These are phyloP conservation scores for Anneissia japonica DNA, from an alignment of 35 echinoderm and acorn worm genomes.

Conservation along the genomic window DNA sequence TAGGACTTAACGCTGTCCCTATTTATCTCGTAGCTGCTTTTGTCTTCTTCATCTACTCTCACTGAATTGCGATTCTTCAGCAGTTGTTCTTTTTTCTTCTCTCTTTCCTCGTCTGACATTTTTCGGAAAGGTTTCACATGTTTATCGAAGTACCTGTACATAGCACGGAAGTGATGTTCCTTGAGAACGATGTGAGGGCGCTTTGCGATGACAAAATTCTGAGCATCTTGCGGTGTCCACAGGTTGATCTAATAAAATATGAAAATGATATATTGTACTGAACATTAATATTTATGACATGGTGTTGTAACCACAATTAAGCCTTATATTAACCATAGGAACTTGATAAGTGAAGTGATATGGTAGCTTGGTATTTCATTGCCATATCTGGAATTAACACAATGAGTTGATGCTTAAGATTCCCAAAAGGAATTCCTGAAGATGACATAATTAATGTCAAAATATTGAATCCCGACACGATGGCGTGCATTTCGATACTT, in stretches of 20 bases:
- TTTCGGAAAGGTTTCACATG: constrained; percentile 41
- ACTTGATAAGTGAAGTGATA: no score
- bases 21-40: not conserved
- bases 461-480: no score
- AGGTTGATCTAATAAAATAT: constrained; percentile 42
- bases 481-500: no score
- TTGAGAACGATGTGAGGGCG: constrained; percentile 76
- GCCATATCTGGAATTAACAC: no score
- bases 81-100: not conserved
- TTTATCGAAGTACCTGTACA: constrained; percentile 91
- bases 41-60: not conserved
- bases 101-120: constrained; percentile 7
- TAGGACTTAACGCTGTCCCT: not conserved
- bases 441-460: no score
- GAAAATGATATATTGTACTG: not conserved
- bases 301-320: no score
- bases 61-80: not conserved
- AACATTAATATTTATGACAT: no score
- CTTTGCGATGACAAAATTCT: constrained; percentile 64
- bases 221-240: constrained; percentile 78
- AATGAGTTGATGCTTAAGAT: no score
- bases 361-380: no score
- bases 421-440: no score
- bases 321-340: no score
- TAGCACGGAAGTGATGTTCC: constrained; percentile 77